Base-by-base conservation (phyloP, 2,888 invertebrate species). In the Vesta saturnalis region DNA sequence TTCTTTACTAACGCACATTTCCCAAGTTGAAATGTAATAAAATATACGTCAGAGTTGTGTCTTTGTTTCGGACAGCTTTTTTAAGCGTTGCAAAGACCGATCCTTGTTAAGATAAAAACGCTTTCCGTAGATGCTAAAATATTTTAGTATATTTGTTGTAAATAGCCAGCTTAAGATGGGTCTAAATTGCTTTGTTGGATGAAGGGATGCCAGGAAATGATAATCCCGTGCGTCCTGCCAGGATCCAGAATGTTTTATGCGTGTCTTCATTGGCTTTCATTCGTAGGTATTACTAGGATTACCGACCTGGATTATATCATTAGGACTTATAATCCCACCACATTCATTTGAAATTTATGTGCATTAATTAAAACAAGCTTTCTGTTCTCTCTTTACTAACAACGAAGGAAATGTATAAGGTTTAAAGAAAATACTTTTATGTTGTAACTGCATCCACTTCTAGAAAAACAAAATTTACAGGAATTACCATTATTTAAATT, bases 211-310 rank as follows among this genome's bases (percentile, higher is more conserved):
- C 64, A 65, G 70, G 60, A 69, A 69, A 68, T 65, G 75, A 74
- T 79, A 79, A 79, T 79, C 79, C 78, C 74, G 71, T 74, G 73
- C 72, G 74, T 75, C 73, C 75, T 73, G 74, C 72, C 69, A 71
- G 74, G 75, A 76, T 77, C 78, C 74, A 74, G 76, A 70, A 78
- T 79, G 80, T 79, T 80, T 80, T 79, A 78, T 79, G 77, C 77
- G 77, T 76, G 78, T 80, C 80, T 80, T 79, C 79, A 78, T 78
- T 78, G 79, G 78, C 79, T 78, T 79, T 80, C 80, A 80, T 80
- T 79, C 80, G 75, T 76, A 73, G 78, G 80, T 74, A 80, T 81
- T 79, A 80, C 75, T 73, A 70, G 78, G 79, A 77, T 81, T 81
- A 81, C 79, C 78, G 77, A 73, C 72, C 68, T 69, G 81, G 80